phyloP scores from a whole-genome alignment of 2,888 invertebrate species.

The Drosophila multiciliata region DNA sequence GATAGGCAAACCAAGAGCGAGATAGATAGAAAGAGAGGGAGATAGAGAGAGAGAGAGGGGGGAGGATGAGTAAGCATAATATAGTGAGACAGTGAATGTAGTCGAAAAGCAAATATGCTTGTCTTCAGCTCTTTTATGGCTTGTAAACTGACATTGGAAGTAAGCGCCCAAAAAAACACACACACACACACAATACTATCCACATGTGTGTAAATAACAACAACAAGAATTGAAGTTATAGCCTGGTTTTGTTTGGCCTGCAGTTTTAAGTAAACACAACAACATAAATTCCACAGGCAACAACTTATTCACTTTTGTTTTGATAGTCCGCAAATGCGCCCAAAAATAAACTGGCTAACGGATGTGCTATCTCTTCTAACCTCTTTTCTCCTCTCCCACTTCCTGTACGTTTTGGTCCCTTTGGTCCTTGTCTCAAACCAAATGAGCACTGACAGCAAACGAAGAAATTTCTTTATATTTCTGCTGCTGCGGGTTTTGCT shows the following conservation, averaged over 20 bases:
- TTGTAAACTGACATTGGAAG: conserved; percentile 42
- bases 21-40: background rate
- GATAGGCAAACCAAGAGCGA: background rate
- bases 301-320: conserved; percentile 77
- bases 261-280: conserved; percentile 73
- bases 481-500: conserved; percentile 33
- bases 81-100: conserved; percentile 9
- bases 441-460: conserved; percentile 75
- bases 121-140: conserved; percentile 34
- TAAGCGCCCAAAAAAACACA: conserved; percentile 21
- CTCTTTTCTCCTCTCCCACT: background rate
- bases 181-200: conserved; percentile 27
- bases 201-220: conserved; percentile 48
- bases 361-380: conserved; percentile 27
- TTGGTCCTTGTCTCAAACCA: conserved; percentile 43
- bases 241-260: conserved; percentile 29
- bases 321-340: conserved; percentile 65
- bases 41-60: background rate
- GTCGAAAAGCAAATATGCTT: conserved; percentile 62
- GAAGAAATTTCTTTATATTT: conserved; percentile 52
- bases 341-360: conserved; percentile 73
- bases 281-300: conserved; percentile 65
- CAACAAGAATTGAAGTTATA: conserved; percentile 5
- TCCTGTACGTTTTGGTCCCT: conserved; percentile 34
- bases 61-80: background rate